Evolutionary conservation across 2,888 invertebrate species (phyloP), one percentile per base, ranked within the genome.

Genomic region (Drosophila atroscutellata): DNA sequence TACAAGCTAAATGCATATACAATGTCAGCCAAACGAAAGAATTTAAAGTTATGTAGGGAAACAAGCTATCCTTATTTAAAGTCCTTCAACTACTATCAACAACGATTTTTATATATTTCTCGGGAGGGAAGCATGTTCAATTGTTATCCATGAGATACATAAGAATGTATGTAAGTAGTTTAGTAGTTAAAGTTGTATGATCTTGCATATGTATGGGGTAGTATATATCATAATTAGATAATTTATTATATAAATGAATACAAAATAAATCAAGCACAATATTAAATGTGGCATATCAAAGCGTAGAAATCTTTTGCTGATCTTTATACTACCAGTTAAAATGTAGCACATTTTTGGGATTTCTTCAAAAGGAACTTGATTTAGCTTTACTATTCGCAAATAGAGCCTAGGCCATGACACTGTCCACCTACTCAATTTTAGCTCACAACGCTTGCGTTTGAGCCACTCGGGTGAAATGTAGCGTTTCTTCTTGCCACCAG

Each of bases 401-500:
- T 26, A 18, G 20, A 1, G 4, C 18, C 50, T n/a, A 8, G 24
- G 6, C 24, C 34, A 11, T 8, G 18, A 0, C 18, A 26, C 30
- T 37, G 45, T 57, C 15, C 68, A 91, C 91, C 77, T 91, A 92
- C 91, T 92, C 73, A 90, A 81, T 86, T 91, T 91, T 57, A 90
- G 90, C 80, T 90, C 91, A 90, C 92, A 92, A 87, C 91, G 90
- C 81, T 92, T 92, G 83, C 90, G 92, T 77, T 92, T 92, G 71
- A 92, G 91, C 92, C 92, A 92, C 76, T 89, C 92, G 60, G 92
- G 91, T 65, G 92, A 90, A 75, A 92, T 92, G 65, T 91, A 92
- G 62, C 92, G 92, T 75, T 92, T 92, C 74, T 86, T 91, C 62
- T 92, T 92, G 70, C 81, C 90, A 72, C 80, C 72, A 52, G 72